Conservation (phyloP, 2,888 invertebrate species). For the Drosophila falleni region DNA sequence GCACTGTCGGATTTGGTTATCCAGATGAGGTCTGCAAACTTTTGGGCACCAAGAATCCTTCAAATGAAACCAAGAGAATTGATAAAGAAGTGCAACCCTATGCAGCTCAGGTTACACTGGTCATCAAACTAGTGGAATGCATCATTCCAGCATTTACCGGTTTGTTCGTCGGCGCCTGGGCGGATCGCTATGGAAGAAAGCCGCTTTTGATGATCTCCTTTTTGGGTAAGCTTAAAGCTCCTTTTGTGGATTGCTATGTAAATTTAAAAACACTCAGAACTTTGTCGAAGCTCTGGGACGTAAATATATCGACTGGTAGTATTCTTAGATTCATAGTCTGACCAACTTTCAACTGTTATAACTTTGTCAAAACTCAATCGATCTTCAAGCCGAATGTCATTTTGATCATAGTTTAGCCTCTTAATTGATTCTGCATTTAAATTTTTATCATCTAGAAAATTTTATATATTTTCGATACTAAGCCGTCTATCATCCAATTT, state of each 20-base stretch:
- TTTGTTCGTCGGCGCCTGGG: slow-evolving; percentile 92
- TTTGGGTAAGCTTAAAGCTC: slow-evolving; percentile 85
- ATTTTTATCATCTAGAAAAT: no score
- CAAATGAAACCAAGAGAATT: slow-evolving; percentile 85
- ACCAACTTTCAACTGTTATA: background rate
- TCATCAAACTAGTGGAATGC: slow-evolving; percentile 87
- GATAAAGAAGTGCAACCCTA: slow-evolving; percentile 88
- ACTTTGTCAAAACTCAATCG: background rate
- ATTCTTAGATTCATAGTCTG: no score
- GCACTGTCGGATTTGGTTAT: slow-evolving; percentile 87
- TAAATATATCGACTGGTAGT: no score
- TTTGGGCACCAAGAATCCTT: slow-evolving; percentile 85
- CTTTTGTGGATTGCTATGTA: no score
- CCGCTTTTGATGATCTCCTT: slow-evolving; percentile 89
- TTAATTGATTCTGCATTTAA: no score
- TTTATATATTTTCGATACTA: no score
- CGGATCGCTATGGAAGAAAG: slow-evolving; percentile 91
- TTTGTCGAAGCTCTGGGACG: background rate
- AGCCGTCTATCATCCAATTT: background rate
- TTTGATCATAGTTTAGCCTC: background rate
- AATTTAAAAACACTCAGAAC: background rate
- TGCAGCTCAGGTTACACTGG: slow-evolving; percentile 88
- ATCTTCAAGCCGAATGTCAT: background rate
- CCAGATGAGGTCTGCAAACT: slow-evolving; percentile 87
- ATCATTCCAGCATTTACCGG: slow-evolving; percentile 89